Evolutionary conservation across 2,888 invertebrate species (phyloP).

Genomic region (Scaptodrosophila latifasciaeformis): DNA sequence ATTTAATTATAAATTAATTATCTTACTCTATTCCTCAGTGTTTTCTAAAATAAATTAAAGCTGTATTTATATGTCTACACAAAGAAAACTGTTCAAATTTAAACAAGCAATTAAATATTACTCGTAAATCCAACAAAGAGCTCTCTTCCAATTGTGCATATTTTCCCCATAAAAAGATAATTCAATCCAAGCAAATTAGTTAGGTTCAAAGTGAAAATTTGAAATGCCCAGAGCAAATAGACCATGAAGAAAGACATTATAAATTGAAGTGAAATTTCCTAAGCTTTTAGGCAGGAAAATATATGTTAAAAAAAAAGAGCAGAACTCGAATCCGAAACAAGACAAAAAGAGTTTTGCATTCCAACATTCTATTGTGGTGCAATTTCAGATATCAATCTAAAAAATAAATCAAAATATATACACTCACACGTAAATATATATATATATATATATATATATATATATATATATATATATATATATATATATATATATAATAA

Average conservation of each 20-base stretch:
- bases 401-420: neutral
- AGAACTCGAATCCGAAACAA: too few relatives aligned
- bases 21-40: constrained; percentile 17
- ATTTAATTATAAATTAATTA: constrained; percentile 6
- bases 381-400: constrained; percentile 6
- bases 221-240: neutral
- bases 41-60: constrained; percentile 10
- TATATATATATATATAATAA: constrained; percentile 14
- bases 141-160: constrained; percentile 66
- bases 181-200: constrained; percentile 32
- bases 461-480: neutral
- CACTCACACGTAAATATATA: neutral
- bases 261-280: too few relatives aligned
- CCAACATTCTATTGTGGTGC: too few relatives aligned
- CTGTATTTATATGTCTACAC: constrained; percentile 35
- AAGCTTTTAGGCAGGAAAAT: too few relatives aligned
- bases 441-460: constrained; percentile 7
- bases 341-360: too few relatives aligned
- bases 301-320: too few relatives aligned
- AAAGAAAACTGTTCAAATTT: constrained; percentile 21
- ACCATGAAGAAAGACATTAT: constrained; percentile 13
- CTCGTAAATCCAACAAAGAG: constrained; percentile 52
- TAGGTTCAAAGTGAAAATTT: constrained; percentile 47
- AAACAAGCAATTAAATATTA: constrained; percentile 13
- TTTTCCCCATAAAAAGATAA: constrained; percentile 37